Evolutionary conservation across 92 coral and sea anemone genomes (phyloP), one percentile per base, ranked within the genome.

Genomic region (Muricea muricata): DNA sequence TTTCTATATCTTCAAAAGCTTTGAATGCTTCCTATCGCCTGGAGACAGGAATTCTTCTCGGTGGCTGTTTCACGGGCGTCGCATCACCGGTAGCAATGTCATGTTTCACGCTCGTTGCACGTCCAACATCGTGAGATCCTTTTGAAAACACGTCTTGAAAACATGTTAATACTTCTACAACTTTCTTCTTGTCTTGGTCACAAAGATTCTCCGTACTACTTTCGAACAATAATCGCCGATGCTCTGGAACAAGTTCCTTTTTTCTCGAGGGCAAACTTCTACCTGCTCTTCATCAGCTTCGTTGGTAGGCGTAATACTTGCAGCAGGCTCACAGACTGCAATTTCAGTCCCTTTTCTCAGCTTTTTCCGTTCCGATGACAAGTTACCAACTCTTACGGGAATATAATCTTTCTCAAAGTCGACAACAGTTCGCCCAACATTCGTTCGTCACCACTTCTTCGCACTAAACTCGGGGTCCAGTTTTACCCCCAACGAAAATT

Each of bases 381-480:
- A 78, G 78, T 90, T 89, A n/a, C 32, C 90, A 45, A 89, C 33
- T 52, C 90, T 67, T 42, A 89, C 81, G 6, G 87, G 67, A 14
- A 86, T 73, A 39, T 57, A 69, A 1, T 81, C 87, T 0, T 52
- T 41, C 26, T 85, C 52, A n/a, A 73, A 32, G 57, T 89, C 87
- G 7, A 89, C 85, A 26, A 86, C 18, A 25, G 90, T 86, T 65
- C 69, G 75, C n/a, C 87, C 93, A 26, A 89, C 87, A 80, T 80
- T 81, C n/a, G 86, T 40, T n/a, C n/a, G 21, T 50, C 81, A 12
- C 65, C 77, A 14, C 50, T 48, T 69, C 20, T 71, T 60, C 26
- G 28, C 9, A 23, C 29, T 39, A 39, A 65, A 26, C 9, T 2
- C 15, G 82, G 73, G 48, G 89, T 85, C 24, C 86, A 77, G 6